Evolutionary conservation across 2,888 invertebrate species (phyloP), one percentile per base, ranked within the genome.

Genomic region (Patella depressa): DNA sequence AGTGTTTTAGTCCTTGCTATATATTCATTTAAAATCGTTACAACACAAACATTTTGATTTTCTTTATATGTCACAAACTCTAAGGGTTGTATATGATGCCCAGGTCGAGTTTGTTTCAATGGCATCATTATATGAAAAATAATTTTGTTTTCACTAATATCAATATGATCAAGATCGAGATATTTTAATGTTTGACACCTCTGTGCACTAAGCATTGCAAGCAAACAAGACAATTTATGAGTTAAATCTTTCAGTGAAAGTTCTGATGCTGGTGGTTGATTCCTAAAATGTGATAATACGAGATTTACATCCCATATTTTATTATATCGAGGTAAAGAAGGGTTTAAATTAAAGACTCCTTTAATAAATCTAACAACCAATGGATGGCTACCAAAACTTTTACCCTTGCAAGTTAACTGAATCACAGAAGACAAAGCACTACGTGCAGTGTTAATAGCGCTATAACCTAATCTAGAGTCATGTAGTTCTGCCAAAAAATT

Each of bases 361-460:
- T 24, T 72, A 15, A 76, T 12, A 53, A 76, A 55, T 45, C 73
- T 57, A n/a, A 19, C 15, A 15, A 76, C 72, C 15, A 72, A n/a
- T 4, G 72, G 78, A 74, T 78, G 78, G 24, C 53, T 29, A 34
- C 76, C 79, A 57, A 76, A 69, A 3, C 69, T 34, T 72, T 53
- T 17, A 15, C 73, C 75, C 34, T 5, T 45, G 19, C 71, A 72
- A 11, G 34, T 54, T 54, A 71, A n/a, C 3, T 29, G 53, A 53
- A 76, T 57, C 19, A 76, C 57, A 59, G 71, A 72, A 17, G 79
- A 74, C 15, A 74, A 54, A 17, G 78, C 78, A 78, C 74, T 54
- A 54, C 78, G 59, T 59, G 81, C 81, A 71, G 73, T 78, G 57
- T 81, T 81, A n/a, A 81, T 71, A 15, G 78, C 19, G 29, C 73